Conservation (phyloP, 2,113 vertebrate genomes). For the Phrynosoma platyrhinos region DNA sequence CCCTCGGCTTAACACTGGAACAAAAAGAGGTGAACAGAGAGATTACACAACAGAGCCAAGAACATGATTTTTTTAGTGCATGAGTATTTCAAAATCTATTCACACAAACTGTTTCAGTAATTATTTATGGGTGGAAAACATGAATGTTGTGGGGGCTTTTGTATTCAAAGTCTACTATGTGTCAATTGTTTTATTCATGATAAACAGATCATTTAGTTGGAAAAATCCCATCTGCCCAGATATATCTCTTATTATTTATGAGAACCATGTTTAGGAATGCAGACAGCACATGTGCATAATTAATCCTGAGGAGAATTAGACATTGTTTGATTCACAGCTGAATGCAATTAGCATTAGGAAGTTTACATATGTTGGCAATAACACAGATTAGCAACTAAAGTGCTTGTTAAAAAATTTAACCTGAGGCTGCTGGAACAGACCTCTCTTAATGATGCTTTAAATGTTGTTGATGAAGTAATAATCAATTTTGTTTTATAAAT, state of each 20-base stretch:
- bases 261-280: constrained; percentile 92
- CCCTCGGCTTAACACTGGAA: constrained; percentile 50
- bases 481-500: constrained; percentile 93
- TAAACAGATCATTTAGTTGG: constrained; percentile 83
- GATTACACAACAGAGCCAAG: constrained; percentile 60
- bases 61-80: constrained; percentile 59
- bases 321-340: constrained; percentile 98
- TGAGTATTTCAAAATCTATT: constrained; percentile 66
- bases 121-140: constrained; percentile 78
- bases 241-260: constrained; percentile 97
- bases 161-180: constrained; percentile 74
- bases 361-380: constrained; percentile 91
- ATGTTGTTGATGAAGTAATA: constrained; percentile 96
- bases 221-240: constrained; percentile 89
- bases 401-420: constrained; percentile 96
- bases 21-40: constrained; percentile 52
- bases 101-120: constrained; percentile 72
- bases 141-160: constrained; percentile 75
- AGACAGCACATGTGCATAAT: constrained; percentile 93
- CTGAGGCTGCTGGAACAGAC: constrained; percentile 90
- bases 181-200: constrained; percentile 83
- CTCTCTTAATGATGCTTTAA: constrained; percentile 94
- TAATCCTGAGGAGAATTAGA: constrained; percentile 98
- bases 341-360: constrained; percentile 96
- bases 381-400: constrained; percentile 91